A percentile compares a stretch with the other conserved stretches of the same genome.
Conservation (phyloP, 1,140 invertebrate genomes). For the Copidosoma floridanum region DNA sequence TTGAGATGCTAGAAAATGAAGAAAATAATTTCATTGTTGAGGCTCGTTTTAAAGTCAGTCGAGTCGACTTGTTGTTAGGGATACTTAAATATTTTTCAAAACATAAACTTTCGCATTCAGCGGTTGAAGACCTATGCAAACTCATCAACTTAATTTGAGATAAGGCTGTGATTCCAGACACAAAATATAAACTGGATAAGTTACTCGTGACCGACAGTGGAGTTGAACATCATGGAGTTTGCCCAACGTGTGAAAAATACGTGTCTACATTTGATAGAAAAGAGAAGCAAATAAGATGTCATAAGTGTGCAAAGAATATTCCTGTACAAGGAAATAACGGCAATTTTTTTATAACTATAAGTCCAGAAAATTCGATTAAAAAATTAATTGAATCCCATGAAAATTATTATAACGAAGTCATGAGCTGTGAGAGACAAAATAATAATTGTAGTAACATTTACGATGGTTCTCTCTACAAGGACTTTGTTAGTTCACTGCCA, state of each 20-base stretch:
- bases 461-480: conserved; percentile 17
- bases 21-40: no score
- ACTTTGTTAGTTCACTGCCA: conserved; percentile 10
- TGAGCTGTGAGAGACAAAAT: conserved; percentile 13
- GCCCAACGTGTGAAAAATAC: conserved; percentile 10
- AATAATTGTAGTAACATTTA: conserved; percentile 11
- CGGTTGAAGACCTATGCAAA: conserved; percentile 10
- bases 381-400: conserved; percentile 14
- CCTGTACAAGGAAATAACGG: conserved; percentile 10
- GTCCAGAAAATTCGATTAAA: conserved; percentile 10
- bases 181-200: conserved; percentile 25
- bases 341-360: conserved; percentile 26
- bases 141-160: conserved; percentile 25
- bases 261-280: no score
- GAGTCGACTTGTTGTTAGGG: conserved; percentile 11
- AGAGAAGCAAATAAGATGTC: no score
- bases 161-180: conserved; percentile 18
- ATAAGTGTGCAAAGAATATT: not conserved
- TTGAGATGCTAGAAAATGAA: no score
- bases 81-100: conserved; percentile 8
- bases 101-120: not conserved
- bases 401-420: conserved; percentile 12
- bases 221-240: conserved; percentile 26
- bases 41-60: not conserved
- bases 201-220: conserved; percentile 16